Evolutionary conservation across 2,113 vertebrate species (phyloP).

Genomic region (Promerops cafer): DNA sequence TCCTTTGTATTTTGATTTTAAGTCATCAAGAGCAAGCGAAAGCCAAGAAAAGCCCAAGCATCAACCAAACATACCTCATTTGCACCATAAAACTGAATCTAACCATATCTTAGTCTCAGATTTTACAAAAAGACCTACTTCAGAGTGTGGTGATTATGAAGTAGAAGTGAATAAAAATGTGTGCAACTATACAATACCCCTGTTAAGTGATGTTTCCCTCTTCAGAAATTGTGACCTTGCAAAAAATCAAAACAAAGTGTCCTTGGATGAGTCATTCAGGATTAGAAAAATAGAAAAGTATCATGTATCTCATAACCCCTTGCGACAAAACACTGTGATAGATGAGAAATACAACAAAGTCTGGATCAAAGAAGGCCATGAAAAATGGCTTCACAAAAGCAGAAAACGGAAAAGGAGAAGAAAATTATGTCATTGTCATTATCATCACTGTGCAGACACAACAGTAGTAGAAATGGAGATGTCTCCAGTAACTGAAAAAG

Average conservation of each 20-base stretch:
- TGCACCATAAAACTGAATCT: constrained; percentile 30
- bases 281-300: constrained; percentile 54
- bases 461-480: constrained; percentile 5
- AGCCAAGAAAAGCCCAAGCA: constrained; percentile 51
- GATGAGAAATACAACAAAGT: constrained; percentile 53
- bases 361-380: constrained; percentile 48
- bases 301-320: constrained; percentile 33
- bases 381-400: constrained; percentile 60
- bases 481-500: not conserved
- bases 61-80: constrained; percentile 35
- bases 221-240: constrained; percentile 19
- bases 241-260: constrained; percentile 43
- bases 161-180: not conserved
- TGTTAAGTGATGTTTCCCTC: not conserved
- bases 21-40: constrained; percentile 67
- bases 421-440: constrained; percentile 57
- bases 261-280: constrained; percentile 48
- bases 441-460: constrained; percentile 10
- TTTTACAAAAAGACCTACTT: not conserved
- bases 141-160: not conserved
- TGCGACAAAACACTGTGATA: constrained; percentile 19
- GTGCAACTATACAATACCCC: not conserved
- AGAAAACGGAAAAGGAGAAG: constrained; percentile 66
- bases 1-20: constrained; percentile 88
- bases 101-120: not conserved